Evolutionary conservation across 2,113 vertebrate species (phyloP).

Genomic region (Coturnix japonica): DNA sequence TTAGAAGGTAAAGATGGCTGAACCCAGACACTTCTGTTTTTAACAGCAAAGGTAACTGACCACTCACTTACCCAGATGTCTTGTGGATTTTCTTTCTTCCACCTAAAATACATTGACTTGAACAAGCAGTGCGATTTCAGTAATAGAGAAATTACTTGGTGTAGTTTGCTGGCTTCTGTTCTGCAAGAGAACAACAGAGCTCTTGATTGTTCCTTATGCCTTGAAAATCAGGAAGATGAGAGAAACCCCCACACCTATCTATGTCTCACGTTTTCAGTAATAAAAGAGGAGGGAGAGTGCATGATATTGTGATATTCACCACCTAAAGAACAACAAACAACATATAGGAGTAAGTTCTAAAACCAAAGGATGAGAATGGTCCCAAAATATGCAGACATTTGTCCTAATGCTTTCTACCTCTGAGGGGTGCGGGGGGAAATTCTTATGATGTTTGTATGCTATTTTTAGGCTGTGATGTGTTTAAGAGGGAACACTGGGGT

Average conservation of each 20-base stretch:
- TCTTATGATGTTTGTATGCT: neutral
- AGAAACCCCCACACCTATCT: neutral
- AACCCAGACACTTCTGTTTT: rapidly evolving
- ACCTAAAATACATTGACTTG: neutral
- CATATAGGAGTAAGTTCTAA: neutral
- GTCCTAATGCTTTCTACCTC: neutral
- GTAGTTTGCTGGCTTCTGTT: neutral
- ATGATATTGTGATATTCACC: rapidly evolving
- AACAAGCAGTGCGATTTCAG: neutral
- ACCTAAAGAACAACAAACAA: neutral
- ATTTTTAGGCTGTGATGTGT: neutral
- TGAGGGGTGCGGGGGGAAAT: neutral
- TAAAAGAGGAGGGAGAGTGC: neutral
- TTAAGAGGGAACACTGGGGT: neutral
- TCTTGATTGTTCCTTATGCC: neutral
- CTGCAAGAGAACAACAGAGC: neutral
- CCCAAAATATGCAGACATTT: rapidly evolving
- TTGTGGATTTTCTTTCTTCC: neutral
- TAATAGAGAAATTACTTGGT: rapidly evolving
- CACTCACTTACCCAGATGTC: neutral
- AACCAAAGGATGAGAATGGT: neutral
- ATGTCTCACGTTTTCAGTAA: neutral
- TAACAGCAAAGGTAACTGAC: neutral
- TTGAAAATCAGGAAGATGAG: neutral
- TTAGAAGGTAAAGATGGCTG: neutral